Evolutionary conservation across 2,113 vertebrate genomes (phyloP), one percentile per base, ranked within the genome.

Genomic region (Trogon melanurus): DNA sequence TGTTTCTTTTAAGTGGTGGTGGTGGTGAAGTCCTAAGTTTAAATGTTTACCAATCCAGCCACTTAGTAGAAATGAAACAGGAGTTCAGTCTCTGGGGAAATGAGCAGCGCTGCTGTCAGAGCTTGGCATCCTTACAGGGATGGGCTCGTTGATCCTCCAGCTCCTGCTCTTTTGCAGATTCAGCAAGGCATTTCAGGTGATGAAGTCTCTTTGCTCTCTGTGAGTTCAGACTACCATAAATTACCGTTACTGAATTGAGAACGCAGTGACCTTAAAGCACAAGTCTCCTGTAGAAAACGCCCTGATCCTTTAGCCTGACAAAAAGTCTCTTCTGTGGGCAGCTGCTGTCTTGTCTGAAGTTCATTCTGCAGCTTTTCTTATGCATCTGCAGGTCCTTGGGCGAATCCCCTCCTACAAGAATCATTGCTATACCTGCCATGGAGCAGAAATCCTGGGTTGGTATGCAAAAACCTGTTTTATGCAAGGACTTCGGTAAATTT

Each of bases 91-190:
- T 90, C 57, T 61, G 18, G 19, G 79, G 61, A 64, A n/a, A 29
- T 22, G 27, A n/a, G 53, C 26, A 75, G 85, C 51, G 34, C 44
- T 44, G 89, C 58, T 73, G 29, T 47, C 29, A 20, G 58, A 66
- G 67, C 30, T 45, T 27, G 69, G 61, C n/a, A 1, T 26, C 34
- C 1, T 9, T 12, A 2, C 12, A 38, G 45, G 12, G 73, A 21
- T 0, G 15, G 32, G 54, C 58, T 20, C 3, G 1, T 14, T 22
- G 48, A 20, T 64, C 65, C 79, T 16, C 0, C 54, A 30, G 57
- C 5, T 1, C 1, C 0, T 0, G 0, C 29, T 71, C 54, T 57
- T 56, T 10, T 76, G 66, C 15, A 2, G 61, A 85, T 19, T 58
- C 80, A 89, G 89, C 73, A n/a, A 18, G 60, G 47, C 17, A 3